Conservation (phyloP, 2,113 vertebrate genomes). For the Echinops telfairi region DNA sequence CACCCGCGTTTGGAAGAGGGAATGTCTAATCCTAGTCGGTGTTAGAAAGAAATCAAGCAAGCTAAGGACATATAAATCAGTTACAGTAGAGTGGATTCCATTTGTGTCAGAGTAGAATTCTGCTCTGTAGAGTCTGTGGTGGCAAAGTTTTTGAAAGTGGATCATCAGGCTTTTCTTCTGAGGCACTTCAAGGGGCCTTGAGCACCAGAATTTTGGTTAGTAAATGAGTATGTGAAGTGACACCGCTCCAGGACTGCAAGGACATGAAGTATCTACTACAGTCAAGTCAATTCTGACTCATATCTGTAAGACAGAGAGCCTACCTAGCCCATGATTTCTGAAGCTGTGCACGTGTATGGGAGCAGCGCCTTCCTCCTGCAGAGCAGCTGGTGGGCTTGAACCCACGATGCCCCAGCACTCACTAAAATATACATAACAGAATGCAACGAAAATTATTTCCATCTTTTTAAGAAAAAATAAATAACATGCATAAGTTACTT, state of each 20-base stretch:
- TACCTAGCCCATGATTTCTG: too few species aligned
- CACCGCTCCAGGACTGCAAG: not conserved
- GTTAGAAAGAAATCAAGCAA: not conserved
- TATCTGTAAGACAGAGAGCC: too few species aligned
- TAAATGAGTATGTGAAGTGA: not conserved
- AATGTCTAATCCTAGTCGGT: not conserved
- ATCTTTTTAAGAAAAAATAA: not conserved
- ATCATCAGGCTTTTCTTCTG: not conserved
- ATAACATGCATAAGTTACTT: not conserved
- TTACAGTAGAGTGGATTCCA: not conserved
- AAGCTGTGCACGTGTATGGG: too few species aligned
- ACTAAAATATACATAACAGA: not conserved
- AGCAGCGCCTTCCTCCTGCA: too few species aligned
- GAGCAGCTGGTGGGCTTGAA: too few species aligned
- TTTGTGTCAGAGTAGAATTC: not conserved
- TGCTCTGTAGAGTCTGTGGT: not conserved
- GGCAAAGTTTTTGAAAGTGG: not conserved
- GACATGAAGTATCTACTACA: not conserved
- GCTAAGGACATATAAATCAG: not conserved
- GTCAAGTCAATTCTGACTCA: too few species aligned
- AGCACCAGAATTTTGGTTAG: not conserved
- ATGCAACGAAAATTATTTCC: not conserved
- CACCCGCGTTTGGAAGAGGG: fast-evolving
- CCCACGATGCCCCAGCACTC: too few species aligned
- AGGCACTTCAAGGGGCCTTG: not conserved